phyloP scores from a whole-genome alignment of 2,113 vertebrate species.

The Brachypodius melanocephalos region DNA sequence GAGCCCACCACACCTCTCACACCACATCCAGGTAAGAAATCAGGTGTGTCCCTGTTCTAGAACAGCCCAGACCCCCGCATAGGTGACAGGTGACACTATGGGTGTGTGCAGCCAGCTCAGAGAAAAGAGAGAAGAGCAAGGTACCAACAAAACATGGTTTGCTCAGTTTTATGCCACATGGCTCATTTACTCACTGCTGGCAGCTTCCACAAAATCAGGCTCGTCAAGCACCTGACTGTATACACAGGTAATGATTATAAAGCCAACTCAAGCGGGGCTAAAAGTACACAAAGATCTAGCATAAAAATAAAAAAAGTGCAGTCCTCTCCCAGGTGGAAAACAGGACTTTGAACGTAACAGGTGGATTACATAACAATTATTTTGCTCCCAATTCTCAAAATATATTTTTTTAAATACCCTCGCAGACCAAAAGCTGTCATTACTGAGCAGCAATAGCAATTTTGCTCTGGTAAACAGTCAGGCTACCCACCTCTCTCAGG shows the following conservation, averaged over 20 bases:
- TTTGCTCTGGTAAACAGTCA: neutral
- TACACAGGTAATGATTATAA: constrained; percentile 41
- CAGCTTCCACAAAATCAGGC: constrained; percentile 26
- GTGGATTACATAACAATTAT: neutral
- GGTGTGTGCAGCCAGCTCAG: rapidly evolving
- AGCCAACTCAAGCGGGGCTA: constrained; percentile 37
- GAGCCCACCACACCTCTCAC: neutral
- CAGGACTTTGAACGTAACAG: neutral
- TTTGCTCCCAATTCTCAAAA: neutral
- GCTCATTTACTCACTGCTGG: constrained; percentile 48
- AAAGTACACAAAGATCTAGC: constrained; percentile 30
- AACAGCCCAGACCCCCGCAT: neutral
- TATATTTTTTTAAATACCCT: neutral
- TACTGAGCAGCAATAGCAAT: neutral
- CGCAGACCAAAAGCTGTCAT: neutral
- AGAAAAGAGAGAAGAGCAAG: neutral
- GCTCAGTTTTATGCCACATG: constrained; percentile 6
- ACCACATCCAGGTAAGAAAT: rapidly evolving
- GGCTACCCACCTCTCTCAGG: neutral
- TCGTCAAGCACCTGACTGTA: constrained; percentile 33
- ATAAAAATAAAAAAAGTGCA: neutral
- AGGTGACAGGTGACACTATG: neutral
- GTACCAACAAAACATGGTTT: neutral
- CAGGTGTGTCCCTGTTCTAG: neutral
- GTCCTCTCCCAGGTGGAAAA: neutral